A percentile compares a stretch with the other conserved stretches of the same genome.
These are phyloP conservation scores for Sebastes taczanowskii DNA, from an alignment of 2,797 vertebrate genomes.

Conservation along the genomic window DNA sequence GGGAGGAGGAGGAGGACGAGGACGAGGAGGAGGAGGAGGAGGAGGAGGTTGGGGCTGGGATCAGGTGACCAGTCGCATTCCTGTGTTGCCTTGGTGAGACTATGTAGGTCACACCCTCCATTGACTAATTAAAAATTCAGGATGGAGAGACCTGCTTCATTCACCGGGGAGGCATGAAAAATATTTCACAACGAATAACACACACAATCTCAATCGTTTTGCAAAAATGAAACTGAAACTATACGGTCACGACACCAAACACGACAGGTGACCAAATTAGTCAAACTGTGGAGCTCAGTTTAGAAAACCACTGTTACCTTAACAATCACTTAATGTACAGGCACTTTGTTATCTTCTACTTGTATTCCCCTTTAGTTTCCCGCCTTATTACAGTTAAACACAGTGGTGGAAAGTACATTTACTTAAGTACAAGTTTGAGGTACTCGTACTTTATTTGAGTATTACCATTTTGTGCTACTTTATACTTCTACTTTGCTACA, in stretches of 20 bases:
- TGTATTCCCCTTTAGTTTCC: neutral
- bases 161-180: neutral
- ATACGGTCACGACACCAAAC: neutral
- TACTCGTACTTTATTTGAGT: no score
- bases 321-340: fast-evolving
- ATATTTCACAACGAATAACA: neutral
- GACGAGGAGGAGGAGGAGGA: no score
- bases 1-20: no score
- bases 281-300: neutral
- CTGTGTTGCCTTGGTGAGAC: slow-evolving; percentile 36
- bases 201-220: neutral
- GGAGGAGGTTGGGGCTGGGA: neutral
- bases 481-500: no score
- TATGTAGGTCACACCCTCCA: slow-evolving; percentile 74
- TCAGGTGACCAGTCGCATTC: slow-evolving; percentile 65
- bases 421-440: no score
- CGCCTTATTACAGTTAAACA: neutral
- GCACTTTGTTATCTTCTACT: no score
- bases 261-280: neutral
- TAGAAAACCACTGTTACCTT: neutral
- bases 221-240: neutral
- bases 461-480: no score
- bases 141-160: slow-evolving; percentile 58
- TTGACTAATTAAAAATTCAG: slow-evolving; percentile 78
- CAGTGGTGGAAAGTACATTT: no score